Conservation (phyloP, 1,140 invertebrate species). For the Zophobas morio region DNA sequence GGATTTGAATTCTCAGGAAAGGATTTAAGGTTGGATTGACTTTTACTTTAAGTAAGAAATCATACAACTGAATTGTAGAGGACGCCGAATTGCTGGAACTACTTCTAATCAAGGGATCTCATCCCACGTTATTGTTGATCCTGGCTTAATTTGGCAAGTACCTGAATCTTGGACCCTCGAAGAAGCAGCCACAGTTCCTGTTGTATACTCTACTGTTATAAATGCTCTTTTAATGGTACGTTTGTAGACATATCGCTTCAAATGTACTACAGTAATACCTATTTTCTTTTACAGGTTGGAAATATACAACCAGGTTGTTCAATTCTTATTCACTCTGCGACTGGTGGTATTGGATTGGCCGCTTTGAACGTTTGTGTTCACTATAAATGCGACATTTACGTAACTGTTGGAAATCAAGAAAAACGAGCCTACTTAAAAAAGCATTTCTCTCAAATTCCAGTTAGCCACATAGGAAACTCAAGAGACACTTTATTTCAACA, state of each 20-base stretch:
- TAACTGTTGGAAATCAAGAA: constrained; percentile 81
- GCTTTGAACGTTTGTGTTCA: constrained; percentile 82
- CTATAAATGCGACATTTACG: constrained; percentile 57
- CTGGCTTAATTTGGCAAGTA: constrained; percentile 80
- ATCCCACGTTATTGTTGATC: constrained; percentile 74
- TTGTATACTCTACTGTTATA: constrained; percentile 86
- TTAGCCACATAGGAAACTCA: constrained; percentile 75
- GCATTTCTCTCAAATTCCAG: constrained; percentile 74
- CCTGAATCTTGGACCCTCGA: constrained; percentile 87
- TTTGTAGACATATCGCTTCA: constrained; percentile 66
- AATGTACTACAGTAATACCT: neutral
- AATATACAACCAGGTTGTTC: neutral
- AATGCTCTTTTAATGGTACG: constrained; percentile 83
- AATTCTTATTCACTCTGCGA: constrained; percentile 84
- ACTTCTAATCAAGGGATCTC: constrained; percentile 72
- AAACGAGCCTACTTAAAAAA: constrained; percentile 84
- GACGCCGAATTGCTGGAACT: constrained; percentile 83
- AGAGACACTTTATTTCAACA: constrained; percentile 79
- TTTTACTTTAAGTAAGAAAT: constrained; percentile 70
- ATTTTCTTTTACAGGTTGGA: neutral
- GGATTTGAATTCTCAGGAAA: constrained; percentile 83
- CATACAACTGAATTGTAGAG: constrained; percentile 79
- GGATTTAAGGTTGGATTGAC: constrained; percentile 70
- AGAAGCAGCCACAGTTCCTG: constrained; percentile 90
- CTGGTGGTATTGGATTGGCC: constrained; percentile 89